Base-by-base conservation (phyloP, 2,888 invertebrate species). In the Rhyacophila evoluta region DNA sequence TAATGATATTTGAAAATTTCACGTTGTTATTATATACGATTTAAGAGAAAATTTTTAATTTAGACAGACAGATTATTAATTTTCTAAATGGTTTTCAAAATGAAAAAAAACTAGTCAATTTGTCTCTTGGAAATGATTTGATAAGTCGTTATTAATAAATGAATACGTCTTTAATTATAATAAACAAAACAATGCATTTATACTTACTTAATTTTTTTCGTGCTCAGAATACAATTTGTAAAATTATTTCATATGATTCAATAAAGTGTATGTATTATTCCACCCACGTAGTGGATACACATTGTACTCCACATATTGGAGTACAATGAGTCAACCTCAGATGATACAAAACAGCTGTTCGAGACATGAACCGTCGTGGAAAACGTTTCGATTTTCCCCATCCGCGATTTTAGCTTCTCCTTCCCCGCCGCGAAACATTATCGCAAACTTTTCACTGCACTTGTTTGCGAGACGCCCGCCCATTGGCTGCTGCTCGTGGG, bases 401-500 rank as follows among this genome's bases (percentile, higher is more conserved):
- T 55, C 55, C 55, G 55, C 55, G 55, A 55, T 55, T 55, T 10
- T 8, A 55, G 55, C 19, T 19, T 39, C 19, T 55, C 72, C 72
- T 67, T 67, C 76, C 33, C 55, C 70, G 25, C 36, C 76, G 36
- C 33, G 25, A 27, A 72, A 27, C 25, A 37, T 38, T 36, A 25
- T 38, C 38, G 19, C n/a, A 38, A 38, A 72, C 73, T 28, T 28
- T 12, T 28, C 39, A 27, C 25, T 39, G 27, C 73, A 27, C 72
- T 28, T 69, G 69, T 69, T 29, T 33, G 12, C 15, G 75, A 37
- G 55, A 55, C 72, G 76, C 19, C 25, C 78, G 72, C 78, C 75
- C 72, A 80, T 80, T 80, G 80, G 80, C 75, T 72, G 75, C 36
- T 25, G 75, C 19, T 36, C 67, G 74, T 67, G 74, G 74, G 81